These are phyloP conservation scores for Eriocheir sinensis DNA, from an alignment of 1,140 invertebrate genomes.

Conservation along the genomic window DNA sequence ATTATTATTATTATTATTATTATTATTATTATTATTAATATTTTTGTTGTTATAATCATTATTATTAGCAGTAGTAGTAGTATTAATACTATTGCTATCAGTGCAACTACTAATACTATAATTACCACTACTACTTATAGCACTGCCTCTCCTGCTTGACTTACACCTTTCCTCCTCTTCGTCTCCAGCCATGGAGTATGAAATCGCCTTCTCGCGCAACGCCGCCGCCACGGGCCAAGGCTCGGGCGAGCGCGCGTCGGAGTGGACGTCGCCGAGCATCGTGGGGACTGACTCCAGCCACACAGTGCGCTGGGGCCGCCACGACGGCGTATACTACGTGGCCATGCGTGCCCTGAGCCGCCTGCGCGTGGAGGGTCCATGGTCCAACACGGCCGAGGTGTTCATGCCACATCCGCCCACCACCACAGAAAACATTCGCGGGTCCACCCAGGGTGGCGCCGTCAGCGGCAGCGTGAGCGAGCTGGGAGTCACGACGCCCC, in stretches of 20 bases:
- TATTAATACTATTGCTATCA: too few relatives aligned
- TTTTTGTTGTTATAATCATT: too few relatives aligned
- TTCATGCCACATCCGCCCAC: constrained; percentile 81
- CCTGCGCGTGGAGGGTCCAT: constrained; percentile 81
- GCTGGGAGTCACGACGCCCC: constrained; percentile 72
- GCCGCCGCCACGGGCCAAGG: constrained; percentile 65
- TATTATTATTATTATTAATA: too few relatives aligned
- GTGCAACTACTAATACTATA: too few relatives aligned
- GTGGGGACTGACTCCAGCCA: constrained; percentile 56
- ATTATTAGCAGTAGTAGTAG: too few relatives aligned
- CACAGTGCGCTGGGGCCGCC: constrained; percentile 69
- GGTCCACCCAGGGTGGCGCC: constrained; percentile 75
- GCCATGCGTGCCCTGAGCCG: constrained; percentile 83
- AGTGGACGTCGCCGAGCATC: constrained; percentile 54
- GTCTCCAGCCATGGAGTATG: constrained; percentile 73
- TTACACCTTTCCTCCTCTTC: too few relatives aligned
- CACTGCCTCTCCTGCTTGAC: too few relatives aligned
- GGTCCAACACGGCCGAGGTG: constrained; percentile 85
- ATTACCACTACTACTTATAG: too few relatives aligned
- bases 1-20: too few relatives aligned
- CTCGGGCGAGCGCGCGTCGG: constrained; percentile 56
- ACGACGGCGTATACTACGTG: constrained; percentile 81
- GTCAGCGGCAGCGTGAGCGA: constrained; percentile 70
- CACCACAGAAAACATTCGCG: constrained; percentile 76
- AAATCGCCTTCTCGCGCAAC: constrained; percentile 73